Conservation (phyloP, 2,888 invertebrate genomes). For the Biston stratarius region DNA sequence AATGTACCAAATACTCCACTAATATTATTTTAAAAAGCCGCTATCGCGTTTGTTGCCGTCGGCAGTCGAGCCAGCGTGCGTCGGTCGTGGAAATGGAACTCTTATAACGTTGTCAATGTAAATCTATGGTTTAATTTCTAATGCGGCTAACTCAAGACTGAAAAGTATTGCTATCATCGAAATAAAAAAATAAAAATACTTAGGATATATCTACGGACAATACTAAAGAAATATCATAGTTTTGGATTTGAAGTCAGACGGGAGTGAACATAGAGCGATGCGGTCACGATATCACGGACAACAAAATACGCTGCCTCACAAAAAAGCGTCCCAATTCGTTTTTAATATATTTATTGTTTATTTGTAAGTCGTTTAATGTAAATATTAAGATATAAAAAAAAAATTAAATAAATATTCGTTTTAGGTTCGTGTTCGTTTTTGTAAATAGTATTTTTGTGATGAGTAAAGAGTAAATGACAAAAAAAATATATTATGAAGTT, state of each 20-base stretch:
- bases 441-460: slow-evolving; percentile 80
- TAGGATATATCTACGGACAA: slow-evolving; percentile 33
- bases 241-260: neutral
- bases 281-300: slow-evolving; percentile 16
- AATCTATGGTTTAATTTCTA: slow-evolving; percentile 1
- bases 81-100: slow-evolving; percentile 2
- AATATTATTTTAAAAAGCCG: slow-evolving; percentile 14
- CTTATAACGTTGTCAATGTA: slow-evolving; percentile 4
- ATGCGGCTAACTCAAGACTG: slow-evolving; percentile 39
- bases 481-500: slow-evolving; percentile 56
- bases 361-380: slow-evolving; percentile 85
- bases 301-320: slow-evolving; percentile 42
- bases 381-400: slow-evolving; percentile 75
- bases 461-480: slow-evolving; percentile 80
- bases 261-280: neutral
- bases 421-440: slow-evolving; percentile 73
- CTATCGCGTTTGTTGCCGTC: slow-evolving; percentile 20
- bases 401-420: slow-evolving; percentile 69
- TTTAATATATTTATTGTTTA: slow-evolving; percentile 81
- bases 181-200: slow-evolving; percentile 12
- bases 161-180: slow-evolving; percentile 37
- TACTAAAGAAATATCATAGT: slow-evolving; percentile 26
- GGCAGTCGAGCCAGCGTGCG: slow-evolving; percentile 8
- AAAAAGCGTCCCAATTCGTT: slow-evolving; percentile 68
- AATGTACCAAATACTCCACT: slow-evolving; percentile 42